Conservation (phyloP, 2,797 vertebrate species). For the Picus viridis region DNA sequence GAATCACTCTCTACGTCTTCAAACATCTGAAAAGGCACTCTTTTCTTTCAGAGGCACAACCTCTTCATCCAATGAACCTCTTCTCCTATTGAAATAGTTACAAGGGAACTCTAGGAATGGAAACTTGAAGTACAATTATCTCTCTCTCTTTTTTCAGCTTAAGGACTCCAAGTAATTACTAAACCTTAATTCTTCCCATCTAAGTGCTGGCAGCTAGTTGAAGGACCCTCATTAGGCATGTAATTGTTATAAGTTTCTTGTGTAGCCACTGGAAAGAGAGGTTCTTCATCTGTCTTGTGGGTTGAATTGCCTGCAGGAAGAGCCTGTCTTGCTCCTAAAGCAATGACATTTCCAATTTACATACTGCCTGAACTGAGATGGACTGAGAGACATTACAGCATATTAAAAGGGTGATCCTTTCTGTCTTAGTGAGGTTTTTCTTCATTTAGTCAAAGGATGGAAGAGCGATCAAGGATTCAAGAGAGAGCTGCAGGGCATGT, state of each 20-base stretch:
- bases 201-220: background rate
- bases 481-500: background rate
- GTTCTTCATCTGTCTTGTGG: background rate
- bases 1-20: background rate
- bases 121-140: background rate
- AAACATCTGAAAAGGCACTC: background rate
- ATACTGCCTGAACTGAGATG: background rate
- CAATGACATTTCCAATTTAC: constrained; percentile 19
- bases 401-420: background rate
- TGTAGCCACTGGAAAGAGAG: background rate
- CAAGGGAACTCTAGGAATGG: background rate
- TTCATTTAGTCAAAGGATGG: constrained; percentile 41
- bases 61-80: background rate
- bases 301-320: constrained; percentile 12
- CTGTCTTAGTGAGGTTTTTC: background rate
- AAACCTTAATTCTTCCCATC: background rate
- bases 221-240: constrained; percentile 14
- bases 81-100: background rate
- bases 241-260: constrained; percentile 18
- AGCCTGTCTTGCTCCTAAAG: background rate
- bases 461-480: background rate
- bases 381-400: background rate
- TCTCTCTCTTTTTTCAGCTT: background rate
- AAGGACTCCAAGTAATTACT: background rate
- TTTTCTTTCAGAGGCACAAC: background rate